Base-by-base conservation (phyloP, 2,888 invertebrate species). In the Baccha elongata region DNA sequence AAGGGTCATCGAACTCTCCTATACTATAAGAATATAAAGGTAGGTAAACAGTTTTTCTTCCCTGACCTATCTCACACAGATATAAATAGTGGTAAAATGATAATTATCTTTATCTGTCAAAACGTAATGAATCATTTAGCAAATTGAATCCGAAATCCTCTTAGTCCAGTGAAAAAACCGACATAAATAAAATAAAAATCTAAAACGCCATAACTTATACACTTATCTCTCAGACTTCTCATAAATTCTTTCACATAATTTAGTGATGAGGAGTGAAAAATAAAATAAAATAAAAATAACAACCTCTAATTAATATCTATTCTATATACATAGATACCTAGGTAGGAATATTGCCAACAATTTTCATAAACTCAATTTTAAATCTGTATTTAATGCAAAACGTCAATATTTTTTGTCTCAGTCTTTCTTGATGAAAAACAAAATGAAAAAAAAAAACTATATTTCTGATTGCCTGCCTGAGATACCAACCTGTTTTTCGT, bases 401-500 rank as follows among this genome's bases (percentile, higher is more conserved):
- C 17, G 23, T 13, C 32, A n/a, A 17, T 8, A 37, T 13, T 26
- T 40, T n/a, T 11, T 23, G 40, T 53, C 53, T 15, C 46, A 37
- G 17, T 35, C 58, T 32, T 10, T 60, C 35, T 32, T 62, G 15
- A 26, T 26, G 53, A 15, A 37, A 52, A 60, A 60, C 40, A 17
- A 29, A 29, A 19, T 8, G 35, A 32, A 53, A 19, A 50, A 1
- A 17, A 6, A 40, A 26, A 50, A 11, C 13, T 35, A 53, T 46
- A 60, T 62, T 46, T 60, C 15, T 62, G 76, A 83, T 81, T 72
- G 71, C 72, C 62, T 72, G 55, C 35, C 55, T 35, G 29, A 78
- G 78, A 72, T 83, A 72, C 76, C 72, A 72, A 72, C 71, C 81
- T 67, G 81, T 72, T 83, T 81, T 83, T 83, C 76, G 62, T 72